A percentile compares a stretch with the other conserved stretches of the same genome.
Conservation (phyloP, 2,113 vertebrate genomes). For the Nothobranchius kuhntae region DNA sequence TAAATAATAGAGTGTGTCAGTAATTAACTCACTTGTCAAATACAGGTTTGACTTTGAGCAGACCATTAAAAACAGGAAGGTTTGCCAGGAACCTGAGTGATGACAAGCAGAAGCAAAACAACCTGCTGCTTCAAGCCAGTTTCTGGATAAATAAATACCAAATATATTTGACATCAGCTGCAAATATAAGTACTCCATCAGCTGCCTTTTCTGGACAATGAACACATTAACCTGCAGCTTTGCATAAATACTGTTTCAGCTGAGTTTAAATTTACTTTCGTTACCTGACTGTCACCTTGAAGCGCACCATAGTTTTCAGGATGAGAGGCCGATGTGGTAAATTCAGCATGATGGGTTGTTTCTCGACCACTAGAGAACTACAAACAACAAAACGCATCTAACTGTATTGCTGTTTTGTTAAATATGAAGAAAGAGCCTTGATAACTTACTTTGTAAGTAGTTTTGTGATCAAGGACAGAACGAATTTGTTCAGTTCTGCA, state of each 20-base stretch:
- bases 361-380: constrained; percentile 94
- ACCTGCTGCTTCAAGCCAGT: background rate
- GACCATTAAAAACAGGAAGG: constrained; percentile 86
- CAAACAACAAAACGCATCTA: constrained; percentile 17
- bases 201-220: too few species aligned
- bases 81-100: constrained; percentile 86
- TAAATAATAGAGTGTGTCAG: background rate
- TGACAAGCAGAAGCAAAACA: background rate
- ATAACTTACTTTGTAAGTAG: constrained; percentile 85
- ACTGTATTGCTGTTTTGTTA: background rate
- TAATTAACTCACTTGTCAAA: constrained; percentile 90
- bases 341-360: constrained; percentile 88
- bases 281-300: constrained; percentile 88
- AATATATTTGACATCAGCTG: too few species aligned
- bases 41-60: constrained; percentile 87
- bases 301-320: constrained; percentile 87
- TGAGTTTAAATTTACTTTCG: background rate
- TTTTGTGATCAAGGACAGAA: constrained; percentile 77
- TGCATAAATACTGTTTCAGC: too few species aligned
- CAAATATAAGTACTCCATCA: too few species aligned
- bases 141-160: too few species aligned
- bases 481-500: constrained; percentile 75
- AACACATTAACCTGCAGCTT: too few species aligned
- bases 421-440: background rate
- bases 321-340: constrained; percentile 86